These are phyloP conservation scores for Sebastolobus altivelis DNA, from an alignment of 2,797 vertebrate species.

Conservation along the genomic window DNA sequence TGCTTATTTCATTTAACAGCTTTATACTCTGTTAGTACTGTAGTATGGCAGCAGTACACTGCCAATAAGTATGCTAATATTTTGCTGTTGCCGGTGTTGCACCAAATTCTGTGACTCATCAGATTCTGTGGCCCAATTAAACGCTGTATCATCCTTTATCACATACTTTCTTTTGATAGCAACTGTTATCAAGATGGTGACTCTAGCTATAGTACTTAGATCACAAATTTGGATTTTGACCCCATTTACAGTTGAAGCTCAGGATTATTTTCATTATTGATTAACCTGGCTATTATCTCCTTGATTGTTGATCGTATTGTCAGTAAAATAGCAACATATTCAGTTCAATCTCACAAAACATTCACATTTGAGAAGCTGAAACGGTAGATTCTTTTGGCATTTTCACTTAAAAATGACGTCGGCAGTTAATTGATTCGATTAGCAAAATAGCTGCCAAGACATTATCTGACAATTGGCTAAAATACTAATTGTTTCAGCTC, in stretches of 20 bases:
- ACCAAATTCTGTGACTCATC: too few relatives aligned
- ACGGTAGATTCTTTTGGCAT: not conserved
- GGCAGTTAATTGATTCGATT: not conserved
- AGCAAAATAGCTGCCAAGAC: not conserved
- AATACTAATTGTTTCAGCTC: not conserved
- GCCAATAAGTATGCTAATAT: not conserved
- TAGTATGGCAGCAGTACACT: not conserved
- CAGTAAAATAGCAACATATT: not conserved
- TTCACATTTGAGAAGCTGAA: not conserved
- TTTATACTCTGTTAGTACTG: not conserved
- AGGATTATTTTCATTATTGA: not conserved
- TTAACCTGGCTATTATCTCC: not conserved
- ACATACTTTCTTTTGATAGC: not conserved
- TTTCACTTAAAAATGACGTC: not conserved
- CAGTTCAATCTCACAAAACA: not conserved
- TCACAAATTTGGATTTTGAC: not conserved
- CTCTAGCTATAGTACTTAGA: not conserved
- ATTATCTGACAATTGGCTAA: not conserved
- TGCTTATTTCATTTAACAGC: not conserved
- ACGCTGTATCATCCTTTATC: not conserved
- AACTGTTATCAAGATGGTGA: not conserved
- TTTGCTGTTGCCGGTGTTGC: not conserved
- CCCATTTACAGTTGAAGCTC: not conserved
- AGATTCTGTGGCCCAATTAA: not conserved
- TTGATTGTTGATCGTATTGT: not conserved